Percentiles rank a stretch among this genome's conserved stretches.
phyloP scores from a whole-genome alignment of 2,797 vertebrate species.

The Gobio occitaniae region DNA sequence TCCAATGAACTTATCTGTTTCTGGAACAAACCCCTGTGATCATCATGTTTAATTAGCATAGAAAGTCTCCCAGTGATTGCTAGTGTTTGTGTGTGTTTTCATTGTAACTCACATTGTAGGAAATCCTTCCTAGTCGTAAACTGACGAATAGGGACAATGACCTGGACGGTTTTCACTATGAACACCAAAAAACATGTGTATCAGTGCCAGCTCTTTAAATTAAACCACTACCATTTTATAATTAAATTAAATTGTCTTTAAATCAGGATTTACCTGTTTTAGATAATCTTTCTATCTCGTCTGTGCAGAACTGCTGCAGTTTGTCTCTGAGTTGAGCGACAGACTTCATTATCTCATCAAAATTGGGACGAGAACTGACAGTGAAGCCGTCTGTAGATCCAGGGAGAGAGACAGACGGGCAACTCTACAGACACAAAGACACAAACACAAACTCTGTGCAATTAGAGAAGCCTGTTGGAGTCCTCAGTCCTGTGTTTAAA shows the following conservation, averaged over 20 bases:
- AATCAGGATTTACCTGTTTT: not conserved
- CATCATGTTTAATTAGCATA: not conserved
- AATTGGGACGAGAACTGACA: not conserved
- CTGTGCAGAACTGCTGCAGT: not conserved
- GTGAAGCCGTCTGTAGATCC: not conserved
- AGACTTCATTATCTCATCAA: not conserved
- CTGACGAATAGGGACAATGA: not conserved
- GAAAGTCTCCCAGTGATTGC: not conserved
- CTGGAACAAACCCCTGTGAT: not conserved
- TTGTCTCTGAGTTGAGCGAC: not conserved
- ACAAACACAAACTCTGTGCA: not conserved
- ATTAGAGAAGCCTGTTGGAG: too few species aligned
- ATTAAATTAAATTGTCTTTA: not conserved
- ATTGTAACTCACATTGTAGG: slow-evolving; percentile 11
- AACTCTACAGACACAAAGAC: not conserved
- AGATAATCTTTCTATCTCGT: not conserved
- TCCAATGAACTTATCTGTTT: not conserved
- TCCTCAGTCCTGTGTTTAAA: not conserved
- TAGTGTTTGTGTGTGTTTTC: not conserved
- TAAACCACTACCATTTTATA: not conserved
- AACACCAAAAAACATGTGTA: not conserved
- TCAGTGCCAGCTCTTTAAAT: not conserved
- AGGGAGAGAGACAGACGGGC: not conserved
- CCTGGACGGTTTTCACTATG: slow-evolving; percentile 4
- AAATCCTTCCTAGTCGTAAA: slow-evolving; percentile 4